Evolutionary conservation across 1,140 invertebrate species (phyloP).

Genomic region (Brachionus koreanus): DNA sequence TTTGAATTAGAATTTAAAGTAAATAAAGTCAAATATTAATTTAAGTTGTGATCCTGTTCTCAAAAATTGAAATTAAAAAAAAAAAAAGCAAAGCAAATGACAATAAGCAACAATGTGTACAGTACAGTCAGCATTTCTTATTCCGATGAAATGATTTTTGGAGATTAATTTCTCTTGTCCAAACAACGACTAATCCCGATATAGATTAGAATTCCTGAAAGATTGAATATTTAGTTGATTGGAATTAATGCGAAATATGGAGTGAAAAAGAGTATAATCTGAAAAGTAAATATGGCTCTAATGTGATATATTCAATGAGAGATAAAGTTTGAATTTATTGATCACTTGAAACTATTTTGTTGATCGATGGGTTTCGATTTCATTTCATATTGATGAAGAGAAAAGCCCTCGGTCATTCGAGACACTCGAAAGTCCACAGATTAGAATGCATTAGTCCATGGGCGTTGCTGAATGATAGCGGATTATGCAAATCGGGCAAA

Average conservation of each 20-base stretch:
- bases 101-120: neutral
- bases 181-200: constrained; percentile 23
- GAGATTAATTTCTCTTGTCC: constrained; percentile 9
- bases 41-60: constrained; percentile 21
- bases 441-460: neutral
- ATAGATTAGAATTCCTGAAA: neutral
- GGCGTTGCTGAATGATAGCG: neutral
- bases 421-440: no score
- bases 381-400: no score
- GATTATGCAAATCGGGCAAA: constrained; percentile 17
- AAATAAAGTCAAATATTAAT: constrained; percentile 11
- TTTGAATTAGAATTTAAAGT: constrained; percentile 25
- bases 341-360: constrained; percentile 1
- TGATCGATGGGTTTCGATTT: neutral
- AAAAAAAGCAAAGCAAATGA: neutral
- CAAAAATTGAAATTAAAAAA: neutral
- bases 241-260: neutral
- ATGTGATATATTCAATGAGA: constrained; percentile 11
- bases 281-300: neutral
- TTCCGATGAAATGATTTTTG: neutral
- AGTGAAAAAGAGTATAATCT: neutral
- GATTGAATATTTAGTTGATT: constrained; percentile 40
- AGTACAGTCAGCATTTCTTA: neutral
- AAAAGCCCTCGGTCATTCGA: neutral
- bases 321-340: neutral